These are phyloP conservation scores for Naja naja DNA, from an alignment of 2,113 vertebrate species.

Conservation along the genomic window DNA sequence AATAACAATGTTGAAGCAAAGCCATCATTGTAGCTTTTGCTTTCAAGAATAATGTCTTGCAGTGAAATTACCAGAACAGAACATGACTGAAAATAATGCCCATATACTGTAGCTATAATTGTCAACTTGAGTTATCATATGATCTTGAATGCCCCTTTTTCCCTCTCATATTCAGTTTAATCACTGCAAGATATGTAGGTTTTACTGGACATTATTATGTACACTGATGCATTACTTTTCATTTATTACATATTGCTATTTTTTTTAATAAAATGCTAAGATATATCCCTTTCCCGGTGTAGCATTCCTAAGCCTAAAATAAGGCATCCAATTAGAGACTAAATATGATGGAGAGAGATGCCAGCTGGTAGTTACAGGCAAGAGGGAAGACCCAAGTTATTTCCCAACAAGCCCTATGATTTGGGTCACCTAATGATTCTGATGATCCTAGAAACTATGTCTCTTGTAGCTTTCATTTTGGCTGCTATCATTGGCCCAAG, in stretches of 20 bases:
- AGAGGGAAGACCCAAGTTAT: neutral
- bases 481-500: neutral
- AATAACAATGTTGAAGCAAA: neutral
- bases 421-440: neutral
- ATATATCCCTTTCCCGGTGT: neutral
- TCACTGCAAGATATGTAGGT: neutral
- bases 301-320: neutral
- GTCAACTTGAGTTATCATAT: neutral
- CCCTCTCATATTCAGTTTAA: neutral
- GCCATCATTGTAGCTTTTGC: neutral
- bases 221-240: neutral
- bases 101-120: neutral
- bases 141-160: neutral
- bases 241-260: neutral
- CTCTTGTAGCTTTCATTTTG: accelerated
- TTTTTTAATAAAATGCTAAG: neutral
- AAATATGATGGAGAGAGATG: neutral
- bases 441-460: neutral
- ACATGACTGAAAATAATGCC: neutral
- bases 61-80: neutral
- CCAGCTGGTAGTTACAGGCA: neutral
- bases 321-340: neutral
- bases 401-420: neutral
- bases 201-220: neutral
- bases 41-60: neutral